phyloP scores from a whole-genome alignment of 2,888 invertebrate genomes.

The Chelonus formosanus region DNA sequence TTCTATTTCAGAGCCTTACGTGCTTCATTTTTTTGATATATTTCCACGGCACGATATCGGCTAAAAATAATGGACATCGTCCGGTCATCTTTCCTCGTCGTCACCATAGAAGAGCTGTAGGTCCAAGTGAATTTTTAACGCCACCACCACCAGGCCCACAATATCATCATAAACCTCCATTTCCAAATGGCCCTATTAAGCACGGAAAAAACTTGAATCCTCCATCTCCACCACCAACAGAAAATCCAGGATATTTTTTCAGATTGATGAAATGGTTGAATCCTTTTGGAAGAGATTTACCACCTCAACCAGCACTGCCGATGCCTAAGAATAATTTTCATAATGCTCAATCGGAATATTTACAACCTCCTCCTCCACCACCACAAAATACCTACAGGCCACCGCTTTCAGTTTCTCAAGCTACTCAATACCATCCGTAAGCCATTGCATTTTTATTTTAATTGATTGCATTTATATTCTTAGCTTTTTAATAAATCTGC shows the following conservation, averaged over 20 bases:
- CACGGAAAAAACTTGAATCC: slow-evolving; percentile 47
- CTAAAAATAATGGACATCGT: slow-evolving; percentile 45
- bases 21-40: slow-evolving; percentile 41
- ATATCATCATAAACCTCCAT: slow-evolving; percentile 24
- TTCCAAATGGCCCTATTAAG: slow-evolving; percentile 37
- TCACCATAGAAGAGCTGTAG: slow-evolving; percentile 45
- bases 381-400: slow-evolving; percentile 38
- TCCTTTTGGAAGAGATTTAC: slow-evolving; percentile 61
- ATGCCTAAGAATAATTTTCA: neutral
- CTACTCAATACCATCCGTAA: slow-evolving; percentile 41
- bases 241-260: slow-evolving; percentile 69
- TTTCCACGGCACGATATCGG: slow-evolving; percentile 33
- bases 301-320: slow-evolving; percentile 28
- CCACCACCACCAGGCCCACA: slow-evolving; percentile 51
- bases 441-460: slow-evolving; percentile 10
- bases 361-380: slow-evolving; percentile 31
- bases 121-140: slow-evolving; percentile 54
- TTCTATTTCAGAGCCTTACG: slow-evolving; percentile 38
- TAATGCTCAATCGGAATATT: slow-evolving; percentile 30
- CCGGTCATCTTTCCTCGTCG: slow-evolving; percentile 37
- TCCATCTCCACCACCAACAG: slow-evolving; percentile 63
- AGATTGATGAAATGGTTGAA: slow-evolving; percentile 72
- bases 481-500: no score
- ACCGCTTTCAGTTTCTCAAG: slow-evolving; percentile 41
- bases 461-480: no score